Conservation (phyloP, 2,888 invertebrate species). For the Andrena praecox region DNA sequence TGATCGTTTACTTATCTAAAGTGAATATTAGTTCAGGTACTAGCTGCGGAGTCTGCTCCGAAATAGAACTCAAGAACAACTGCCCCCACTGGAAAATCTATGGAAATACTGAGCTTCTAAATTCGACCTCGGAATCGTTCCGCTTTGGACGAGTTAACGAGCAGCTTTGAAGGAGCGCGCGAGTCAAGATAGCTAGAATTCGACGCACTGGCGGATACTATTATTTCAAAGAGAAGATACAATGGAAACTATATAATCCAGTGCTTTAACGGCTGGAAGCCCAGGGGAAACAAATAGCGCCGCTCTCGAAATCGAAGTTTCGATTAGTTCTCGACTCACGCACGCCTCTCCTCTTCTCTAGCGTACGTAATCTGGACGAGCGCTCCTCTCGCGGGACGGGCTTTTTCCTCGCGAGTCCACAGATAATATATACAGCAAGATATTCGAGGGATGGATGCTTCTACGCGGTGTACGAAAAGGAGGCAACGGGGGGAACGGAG, state of each 20-base stretch:
- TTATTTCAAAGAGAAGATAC: background rate
- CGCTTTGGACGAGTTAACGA: background rate
- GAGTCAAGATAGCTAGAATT: background rate
- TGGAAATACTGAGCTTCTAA: too few relatives aligned
- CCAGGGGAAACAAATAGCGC: background rate
- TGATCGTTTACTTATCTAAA: background rate
- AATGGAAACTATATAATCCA: too few relatives aligned
- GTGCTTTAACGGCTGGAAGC: too few relatives aligned
- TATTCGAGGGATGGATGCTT: slow-evolving; percentile 42
- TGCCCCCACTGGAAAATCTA: too few relatives aligned
- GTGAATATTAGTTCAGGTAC: background rate
- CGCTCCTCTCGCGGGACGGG: slow-evolving; percentile 2
- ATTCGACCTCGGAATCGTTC: background rate
- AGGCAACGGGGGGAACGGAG: slow-evolving; percentile 42
- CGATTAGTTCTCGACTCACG: slow-evolving; percentile 29
- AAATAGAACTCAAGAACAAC: too few relatives aligned
- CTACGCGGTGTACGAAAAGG: slow-evolving; percentile 45
- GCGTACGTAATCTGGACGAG: slow-evolving; percentile 21
- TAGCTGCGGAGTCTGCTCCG: too few relatives aligned
- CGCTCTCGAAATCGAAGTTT: background rate
- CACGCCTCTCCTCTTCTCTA: background rate
- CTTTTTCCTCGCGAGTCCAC: slow-evolving; percentile 33
- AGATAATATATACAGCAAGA: slow-evolving; percentile 62
- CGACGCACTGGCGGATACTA: background rate
- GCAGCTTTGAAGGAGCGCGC: slow-evolving; percentile 6